Evolutionary conservation across 2,113 vertebrate genomes (phyloP).

Genomic region (Phyllopteryx taeniolatus): DNA sequence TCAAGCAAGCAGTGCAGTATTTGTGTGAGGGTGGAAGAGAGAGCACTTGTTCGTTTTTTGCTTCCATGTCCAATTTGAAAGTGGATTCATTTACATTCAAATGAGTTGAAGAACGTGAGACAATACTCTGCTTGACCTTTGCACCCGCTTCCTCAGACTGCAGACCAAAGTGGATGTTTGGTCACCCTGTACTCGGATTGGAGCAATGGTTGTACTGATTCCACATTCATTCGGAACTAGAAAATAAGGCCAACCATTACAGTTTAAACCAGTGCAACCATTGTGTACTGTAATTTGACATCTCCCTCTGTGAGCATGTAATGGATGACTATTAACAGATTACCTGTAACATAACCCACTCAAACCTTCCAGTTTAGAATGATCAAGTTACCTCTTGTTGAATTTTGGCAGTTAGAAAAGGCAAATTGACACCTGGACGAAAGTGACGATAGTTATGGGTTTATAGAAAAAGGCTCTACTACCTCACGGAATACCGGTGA

Average conservation of each 20-base stretch:
- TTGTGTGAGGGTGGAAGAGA: slow-evolving; percentile 16
- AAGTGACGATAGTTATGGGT: slow-evolving; percentile 17
- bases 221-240: slow-evolving; percentile 32
- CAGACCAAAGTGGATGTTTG: not conserved
- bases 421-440: slow-evolving; percentile 22
- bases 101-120: slow-evolving; percentile 41
- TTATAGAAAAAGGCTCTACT: slow-evolving; percentile 22
- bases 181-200: slow-evolving; percentile 2
- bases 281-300: slow-evolving; percentile 16
- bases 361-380: slow-evolving; percentile 10
- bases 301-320: slow-evolving; percentile 20
- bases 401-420: slow-evolving; percentile 45
- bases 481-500: slow-evolving; percentile 27
- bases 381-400: slow-evolving; percentile 14
- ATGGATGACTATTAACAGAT: slow-evolving; percentile 13
- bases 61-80: slow-evolving; percentile 62
- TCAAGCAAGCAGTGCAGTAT: slow-evolving; percentile 37
- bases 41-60: slow-evolving; percentile 39
- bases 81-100: slow-evolving; percentile 63
- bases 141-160: slow-evolving; percentile 2
- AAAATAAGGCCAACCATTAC: slow-evolving; percentile 31
- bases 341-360: slow-evolving; percentile 8
- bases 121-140: slow-evolving; percentile 44
- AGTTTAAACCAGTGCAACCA: slow-evolving; percentile 13
- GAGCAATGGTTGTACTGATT: not conserved